phyloP scores from a whole-genome alignment of 2,888 invertebrate genomes.

The Mythimna lalbum region DNA sequence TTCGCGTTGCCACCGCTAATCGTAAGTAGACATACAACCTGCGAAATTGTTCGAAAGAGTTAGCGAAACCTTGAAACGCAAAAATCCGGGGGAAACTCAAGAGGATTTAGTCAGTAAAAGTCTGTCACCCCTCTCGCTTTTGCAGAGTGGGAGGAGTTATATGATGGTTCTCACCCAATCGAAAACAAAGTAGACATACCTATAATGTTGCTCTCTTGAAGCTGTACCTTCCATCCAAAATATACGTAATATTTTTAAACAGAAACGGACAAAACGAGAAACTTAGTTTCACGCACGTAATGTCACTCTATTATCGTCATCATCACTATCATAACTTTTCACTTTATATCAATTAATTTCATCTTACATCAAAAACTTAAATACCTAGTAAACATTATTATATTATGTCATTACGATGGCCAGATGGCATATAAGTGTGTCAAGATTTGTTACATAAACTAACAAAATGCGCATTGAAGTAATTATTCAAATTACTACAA shows the following conservation, averaged over 20 bases:
- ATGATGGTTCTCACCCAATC: too few species aligned
- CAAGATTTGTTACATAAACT: slow-evolving; percentile 42
- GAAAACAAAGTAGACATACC: too few species aligned
- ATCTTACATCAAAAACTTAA: slow-evolving; percentile 10
- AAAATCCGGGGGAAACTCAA: too few species aligned
- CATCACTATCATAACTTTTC: slow-evolving; percentile 4
- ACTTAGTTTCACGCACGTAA: slow-evolving; percentile 7
- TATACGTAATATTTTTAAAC: background rate
- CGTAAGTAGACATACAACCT: background rate
- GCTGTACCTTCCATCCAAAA: background rate
- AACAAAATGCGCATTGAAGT: slow-evolving; percentile 5
- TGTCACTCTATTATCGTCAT: slow-evolving; percentile 12
- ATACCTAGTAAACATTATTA: background rate
- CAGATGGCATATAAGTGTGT: slow-evolving; percentile 32
- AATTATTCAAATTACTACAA: slow-evolving; percentile 9
- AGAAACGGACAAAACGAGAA: background rate
- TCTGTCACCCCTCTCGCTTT: too few species aligned
- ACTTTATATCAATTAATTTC: slow-evolving; percentile 21
- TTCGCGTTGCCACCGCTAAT: background rate
- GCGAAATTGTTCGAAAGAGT: too few species aligned
- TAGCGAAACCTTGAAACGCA: too few species aligned
- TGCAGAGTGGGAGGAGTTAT: too few species aligned
- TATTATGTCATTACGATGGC: background rate
- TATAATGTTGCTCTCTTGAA: background rate
- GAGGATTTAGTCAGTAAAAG: too few species aligned